Evolutionary conservation across 2,797 vertebrate genomes (phyloP), one percentile per base, ranked within the genome.

Genomic region (Lateolabrax maculatus): DNA sequence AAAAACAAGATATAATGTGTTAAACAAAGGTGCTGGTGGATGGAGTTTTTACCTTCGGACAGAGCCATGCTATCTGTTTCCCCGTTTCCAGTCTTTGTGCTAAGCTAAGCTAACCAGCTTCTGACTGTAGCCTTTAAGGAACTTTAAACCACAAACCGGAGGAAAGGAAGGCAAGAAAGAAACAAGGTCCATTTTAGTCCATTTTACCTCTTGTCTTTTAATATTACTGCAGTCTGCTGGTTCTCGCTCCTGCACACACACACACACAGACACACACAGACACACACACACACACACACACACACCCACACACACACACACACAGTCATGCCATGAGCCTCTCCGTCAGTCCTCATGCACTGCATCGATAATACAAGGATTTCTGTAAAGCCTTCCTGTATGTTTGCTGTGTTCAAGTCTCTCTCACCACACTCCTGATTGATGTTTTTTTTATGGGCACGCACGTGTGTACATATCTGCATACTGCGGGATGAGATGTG

Each of bases 351-450:
- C 71, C n/a, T 37, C 58, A 43, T 57, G 64, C 65, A 51, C 64
- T 41, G 62, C 58, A 67, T 82, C 51, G n/a, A 87, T 80, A 76
- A 84, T 52, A 61, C 12, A 0, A 68, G 74, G 80, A 83, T 84
- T 76, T 75, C 70, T 3, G 13, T 64, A 57, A 81, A 62, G 13
- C 71, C 53, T 49, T 23, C 25, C 29, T 61, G 37, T 75, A 12
- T 65, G 63, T 64, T 72, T 39, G 66, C 27, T 16, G 64, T 71
- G 70, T 31, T 63, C 19, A 48, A 53, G 36, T 73, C 75, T 69
- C 66, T 41, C 2, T 16, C 2, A 7, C n/a, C 25, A 6, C 10
- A 6, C 25, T 70, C 23, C 27, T 39, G 71, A 80, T 70, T 74
- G 77, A 66, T 72, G 70, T 46, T 16, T 27, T 57, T 61, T 41